Conservation (phyloP, 2,888 invertebrate genomes). For the Megastigmus dorsalis region DNA sequence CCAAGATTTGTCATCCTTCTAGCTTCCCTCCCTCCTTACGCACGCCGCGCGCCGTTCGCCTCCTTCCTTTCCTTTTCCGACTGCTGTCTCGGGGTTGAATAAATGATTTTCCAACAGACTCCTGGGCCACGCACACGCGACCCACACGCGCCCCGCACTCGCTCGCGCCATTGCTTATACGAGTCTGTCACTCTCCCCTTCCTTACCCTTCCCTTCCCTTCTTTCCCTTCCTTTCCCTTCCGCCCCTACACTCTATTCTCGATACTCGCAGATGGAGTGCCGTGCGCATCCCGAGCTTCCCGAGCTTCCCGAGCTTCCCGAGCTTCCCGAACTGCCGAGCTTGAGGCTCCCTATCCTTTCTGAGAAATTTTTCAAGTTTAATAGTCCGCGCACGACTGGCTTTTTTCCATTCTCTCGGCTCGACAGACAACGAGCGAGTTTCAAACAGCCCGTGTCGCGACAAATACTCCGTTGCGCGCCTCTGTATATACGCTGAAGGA, state of each 20-base stretch:
- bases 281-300: too few species aligned
- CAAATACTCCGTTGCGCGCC: slow-evolving; percentile 5
- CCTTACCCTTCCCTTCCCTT: not conserved
- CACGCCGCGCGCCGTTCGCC: slow-evolving; percentile 13
- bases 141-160: slow-evolving; percentile 8
- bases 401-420: not conserved
- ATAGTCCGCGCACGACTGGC: slow-evolving; percentile 27
- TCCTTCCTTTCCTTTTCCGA: too few species aligned
- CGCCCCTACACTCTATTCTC: not conserved
- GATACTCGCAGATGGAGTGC: slow-evolving; percentile 18
- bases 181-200: not conserved
- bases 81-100: slow-evolving; percentile 48
- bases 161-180: not conserved
- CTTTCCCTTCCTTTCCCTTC: not conserved
- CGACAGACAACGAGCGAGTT: not conserved
- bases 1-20: slow-evolving; percentile 53
- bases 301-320: too few species aligned
- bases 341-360: too few species aligned
- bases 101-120: slow-evolving; percentile 55
- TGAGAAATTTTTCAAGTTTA: slow-evolving; percentile 47
- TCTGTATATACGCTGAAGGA: slow-evolving; percentile 25
- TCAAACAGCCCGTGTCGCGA: slow-evolving; percentile 12
- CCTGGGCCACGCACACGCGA: not conserved
- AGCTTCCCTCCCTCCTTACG: not conserved
- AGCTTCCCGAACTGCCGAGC: too few species aligned